Evolutionary conservation across 2,888 invertebrate genomes (phyloP).

Genomic region (Habrosyne pyritoides): DNA sequence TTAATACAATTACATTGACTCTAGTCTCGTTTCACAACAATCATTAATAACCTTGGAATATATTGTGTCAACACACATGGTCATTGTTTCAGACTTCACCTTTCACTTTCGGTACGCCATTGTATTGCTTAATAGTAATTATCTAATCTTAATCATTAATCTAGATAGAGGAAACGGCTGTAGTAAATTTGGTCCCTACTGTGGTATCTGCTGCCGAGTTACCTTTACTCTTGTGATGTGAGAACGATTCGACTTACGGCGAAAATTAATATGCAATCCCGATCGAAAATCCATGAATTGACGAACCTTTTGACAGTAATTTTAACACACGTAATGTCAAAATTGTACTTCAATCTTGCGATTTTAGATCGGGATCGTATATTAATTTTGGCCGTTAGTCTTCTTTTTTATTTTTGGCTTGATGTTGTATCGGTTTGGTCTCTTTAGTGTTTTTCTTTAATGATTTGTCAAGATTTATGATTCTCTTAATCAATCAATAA

Average conservation of each 20-base stretch:
- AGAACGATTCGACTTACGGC: not conserved
- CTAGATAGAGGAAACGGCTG: conserved; percentile 42
- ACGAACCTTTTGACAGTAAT: too few species aligned
- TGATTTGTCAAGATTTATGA: too few species aligned
- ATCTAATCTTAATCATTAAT: conserved; percentile 65
- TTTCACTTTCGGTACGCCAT: conserved; percentile 60
- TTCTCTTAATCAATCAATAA: too few species aligned
- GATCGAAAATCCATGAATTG: too few species aligned
- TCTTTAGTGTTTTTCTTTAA: too few species aligned
- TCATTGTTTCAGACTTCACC: conserved; percentile 49
- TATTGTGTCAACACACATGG: conserved; percentile 43
- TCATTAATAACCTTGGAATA: conserved; percentile 32
- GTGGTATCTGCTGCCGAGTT: conserved; percentile 2
- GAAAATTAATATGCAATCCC: too few species aligned
- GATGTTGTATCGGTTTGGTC: too few species aligned
- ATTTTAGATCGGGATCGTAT: too few species aligned
- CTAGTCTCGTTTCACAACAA: conserved; percentile 7
- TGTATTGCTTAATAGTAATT: conserved; percentile 55
- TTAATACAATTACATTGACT: not conserved
- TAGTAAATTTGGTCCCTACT: conserved; percentile 23
- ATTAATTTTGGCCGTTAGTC: too few species aligned
- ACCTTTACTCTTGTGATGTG: not conserved
- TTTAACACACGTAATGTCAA: too few species aligned
- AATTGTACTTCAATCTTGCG: too few species aligned
- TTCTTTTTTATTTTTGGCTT: too few species aligned